These are phyloP conservation scores for Sebastes hubbsi DNA, from an alignment of 2,797 vertebrate species.

Conservation along the genomic window DNA sequence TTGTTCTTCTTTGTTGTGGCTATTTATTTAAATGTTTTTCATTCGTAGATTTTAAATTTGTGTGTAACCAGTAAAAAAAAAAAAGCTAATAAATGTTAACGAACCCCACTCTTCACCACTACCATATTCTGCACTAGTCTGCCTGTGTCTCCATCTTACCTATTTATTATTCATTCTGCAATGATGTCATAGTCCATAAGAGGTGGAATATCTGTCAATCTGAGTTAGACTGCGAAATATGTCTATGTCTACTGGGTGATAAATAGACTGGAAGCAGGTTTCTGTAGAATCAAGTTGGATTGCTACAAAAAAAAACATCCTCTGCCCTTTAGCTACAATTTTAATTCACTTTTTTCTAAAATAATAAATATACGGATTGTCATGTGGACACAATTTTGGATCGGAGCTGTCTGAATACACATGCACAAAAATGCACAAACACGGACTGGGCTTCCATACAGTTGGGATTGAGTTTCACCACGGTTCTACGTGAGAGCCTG, in stretches of 20 bases:
- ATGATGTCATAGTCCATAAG: slow-evolving; percentile 72
- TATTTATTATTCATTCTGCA: slow-evolving; percentile 73
- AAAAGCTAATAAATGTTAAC: neutral
- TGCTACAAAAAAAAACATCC: neutral
- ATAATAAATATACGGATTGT: neutral
- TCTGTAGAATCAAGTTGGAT: neutral
- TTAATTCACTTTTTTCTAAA: neutral
- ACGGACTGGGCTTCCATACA: slow-evolving; percentile 2
- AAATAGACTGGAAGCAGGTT: neutral
- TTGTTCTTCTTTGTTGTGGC: neutral
- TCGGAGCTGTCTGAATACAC: slow-evolving; percentile 35
- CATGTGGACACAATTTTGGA: slow-evolving; percentile 13
- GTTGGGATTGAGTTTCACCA: slow-evolving; percentile 21
- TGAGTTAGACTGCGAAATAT: slow-evolving; percentile 49
- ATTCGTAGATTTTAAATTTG: neutral
- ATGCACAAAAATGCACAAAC: slow-evolving; percentile 27
- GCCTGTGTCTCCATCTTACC: slow-evolving; percentile 50
- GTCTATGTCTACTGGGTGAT: slow-evolving; percentile 9
- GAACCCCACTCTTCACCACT: neutral
- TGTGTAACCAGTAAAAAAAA: neutral
- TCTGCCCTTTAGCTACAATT: neutral
- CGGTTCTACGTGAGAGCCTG: slow-evolving; percentile 8
- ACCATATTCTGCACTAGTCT: neutral
- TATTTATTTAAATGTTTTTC: neutral
- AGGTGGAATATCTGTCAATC: slow-evolving; percentile 52